These are phyloP conservation scores for Coboldia fuscipes DNA, from an alignment of 1,140 invertebrate genomes.

Conservation along the genomic window DNA sequence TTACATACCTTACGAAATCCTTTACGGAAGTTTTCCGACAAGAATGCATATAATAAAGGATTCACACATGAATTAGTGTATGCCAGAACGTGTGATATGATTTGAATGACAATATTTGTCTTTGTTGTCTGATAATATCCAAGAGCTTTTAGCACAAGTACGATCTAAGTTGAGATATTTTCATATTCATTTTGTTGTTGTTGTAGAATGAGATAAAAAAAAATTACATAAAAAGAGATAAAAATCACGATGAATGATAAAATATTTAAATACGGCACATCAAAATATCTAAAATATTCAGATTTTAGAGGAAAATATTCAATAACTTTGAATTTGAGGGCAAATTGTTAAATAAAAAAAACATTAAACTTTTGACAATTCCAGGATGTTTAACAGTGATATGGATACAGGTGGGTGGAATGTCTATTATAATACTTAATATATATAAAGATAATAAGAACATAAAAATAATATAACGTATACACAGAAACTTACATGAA, in stretches of 20 bases:
- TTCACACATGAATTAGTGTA: constrained; percentile 92
- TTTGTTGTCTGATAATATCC: constrained; percentile 38
- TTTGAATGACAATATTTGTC: constrained; percentile 50
- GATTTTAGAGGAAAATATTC: too few species aligned
- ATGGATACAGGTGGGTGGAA: neutral
- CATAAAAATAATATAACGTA: neutral
- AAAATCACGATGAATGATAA: neutral
- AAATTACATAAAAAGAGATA: neutral
- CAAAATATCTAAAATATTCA: too few species aligned
- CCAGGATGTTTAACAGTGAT: neutral
- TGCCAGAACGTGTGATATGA: constrained; percentile 73
- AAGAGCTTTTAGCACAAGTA: constrained; percentile 58
- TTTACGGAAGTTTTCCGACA: constrained; percentile 66
- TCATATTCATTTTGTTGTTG: too few species aligned
- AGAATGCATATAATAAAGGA: constrained; percentile 83
- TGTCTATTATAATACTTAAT: neutral
- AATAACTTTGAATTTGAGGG: too few species aligned
- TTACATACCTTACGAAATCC: constrained; percentile 43
- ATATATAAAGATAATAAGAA: too few species aligned
- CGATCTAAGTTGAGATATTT: too few species aligned
- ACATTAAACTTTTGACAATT: too few species aligned
- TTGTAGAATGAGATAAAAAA: too few species aligned
- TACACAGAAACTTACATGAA: constrained; percentile 43
- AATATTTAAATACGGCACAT: too few species aligned
- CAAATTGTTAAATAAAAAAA: too few species aligned